Evolutionary conservation across 2,888 invertebrate species (phyloP), one percentile per base, ranked within the genome.

Genomic region (Eupithecia pulchellata): DNA sequence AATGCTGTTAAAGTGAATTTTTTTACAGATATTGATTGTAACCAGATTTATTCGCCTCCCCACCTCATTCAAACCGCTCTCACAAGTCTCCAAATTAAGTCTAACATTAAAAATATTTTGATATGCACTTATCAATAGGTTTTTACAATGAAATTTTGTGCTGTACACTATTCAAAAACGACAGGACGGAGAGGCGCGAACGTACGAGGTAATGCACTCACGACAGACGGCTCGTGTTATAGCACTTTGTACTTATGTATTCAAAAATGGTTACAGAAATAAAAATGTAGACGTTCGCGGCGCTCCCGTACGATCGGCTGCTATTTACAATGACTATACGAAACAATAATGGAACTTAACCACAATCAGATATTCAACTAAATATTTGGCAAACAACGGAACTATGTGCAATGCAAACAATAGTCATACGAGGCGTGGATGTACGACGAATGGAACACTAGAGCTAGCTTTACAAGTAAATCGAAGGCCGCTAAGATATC

Each of bases 401-500:
- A 86, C 84, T 81, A 81, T 79, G 84, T 83, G 86, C 83, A 82
- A 84, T 83, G 84, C 82, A 81, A 84, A 84, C 80, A 81, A 81
- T 80, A 82, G 85, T 82, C 85, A 79, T 81, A 78, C 74, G 78
- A 81, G 84, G 84, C 84, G 78, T 80, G 80, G 82, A 81, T 83
- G 82, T 82, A 84, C 80, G 84, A 84, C 84, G 81, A 82, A 82
- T 80, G 84, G 85, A 82, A 87, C 86, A 88, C 89, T 93, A 93
- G 86, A 90, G 86, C 93, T 93, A 93, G 90, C 92, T 92, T 92
- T 93, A 93, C 92, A 93, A 92, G 91, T 92, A 89, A 89, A 92
- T 93, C 91, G 90, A 94, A 94, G 94, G 94, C 94, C 94, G 94
- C 94, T 93, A 93, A 89, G 87, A 91, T 93, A 94, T 94, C 94